phyloP scores from a whole-genome alignment of 1,140 invertebrate species.

The Procambarus virginalis region DNA sequence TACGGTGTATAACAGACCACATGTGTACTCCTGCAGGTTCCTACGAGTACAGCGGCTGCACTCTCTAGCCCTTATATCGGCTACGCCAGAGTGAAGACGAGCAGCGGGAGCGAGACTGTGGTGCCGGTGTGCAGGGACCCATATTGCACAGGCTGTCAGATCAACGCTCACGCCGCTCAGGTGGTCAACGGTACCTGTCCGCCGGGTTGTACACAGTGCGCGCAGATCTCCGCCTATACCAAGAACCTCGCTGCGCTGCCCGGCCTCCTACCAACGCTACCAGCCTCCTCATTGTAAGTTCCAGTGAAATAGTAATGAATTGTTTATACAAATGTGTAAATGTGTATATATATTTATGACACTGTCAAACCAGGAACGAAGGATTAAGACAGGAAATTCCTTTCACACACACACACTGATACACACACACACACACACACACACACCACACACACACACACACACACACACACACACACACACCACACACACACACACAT shows the following conservation, averaged over 20 bases:
- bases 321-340: no score
- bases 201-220: conserved; percentile 95
- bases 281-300: conserved; percentile 74
- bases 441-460: background rate
- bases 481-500: no score
- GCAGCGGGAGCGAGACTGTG: conserved; percentile 89
- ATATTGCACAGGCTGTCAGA: conserved; percentile 93
- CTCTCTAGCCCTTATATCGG: conserved; percentile 73
- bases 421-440: no score
- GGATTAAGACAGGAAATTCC: no score
- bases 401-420: no score
- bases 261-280: conserved; percentile 75
- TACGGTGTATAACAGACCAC: background rate
- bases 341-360: no score
- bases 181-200: conserved; percentile 83
- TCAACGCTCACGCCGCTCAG: conserved; percentile 81
- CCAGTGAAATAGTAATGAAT: no score
- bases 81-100: conserved; percentile 92
- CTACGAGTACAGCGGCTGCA: conserved; percentile 48
- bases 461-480: no score
- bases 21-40: conserved; percentile 19
- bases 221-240: conserved; percentile 86
- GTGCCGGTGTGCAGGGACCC: conserved; percentile 96
- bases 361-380: no score
- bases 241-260: conserved; percentile 76